Base-by-base conservation (phyloP, 1,140 invertebrate genomes). In the Drosophila albomicans region DNA sequence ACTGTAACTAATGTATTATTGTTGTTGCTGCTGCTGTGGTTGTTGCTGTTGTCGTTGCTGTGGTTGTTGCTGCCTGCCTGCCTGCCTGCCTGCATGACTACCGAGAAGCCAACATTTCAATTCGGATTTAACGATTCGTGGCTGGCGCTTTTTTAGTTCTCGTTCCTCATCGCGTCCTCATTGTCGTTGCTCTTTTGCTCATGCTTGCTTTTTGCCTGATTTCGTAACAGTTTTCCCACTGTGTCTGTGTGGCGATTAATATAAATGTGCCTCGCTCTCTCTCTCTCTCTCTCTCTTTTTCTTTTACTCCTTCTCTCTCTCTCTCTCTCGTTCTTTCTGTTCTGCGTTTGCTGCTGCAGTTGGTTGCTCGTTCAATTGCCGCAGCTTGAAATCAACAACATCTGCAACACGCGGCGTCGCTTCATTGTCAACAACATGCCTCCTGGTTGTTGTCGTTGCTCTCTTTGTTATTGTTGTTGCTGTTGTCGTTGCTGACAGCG, bases 91-190 rank as follows among this genome's bases (percentile, higher is more conserved):
- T 16, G 16, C 16, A 1, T 16, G 20, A 25, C 20, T 25, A 4
- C 72, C 84, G 84, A 87, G 73, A 43, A 54, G 57, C 58, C 77
- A 88, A 87, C 85, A 81, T 88, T 87, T 87, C 85, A 87, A 87
- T 87, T 88, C 77, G 85, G 77, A 71, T 79, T 75, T 75, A 45
- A 67, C 72, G 66, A 75, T 43, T 65, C 59, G 73, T 70, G 54
- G 61, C 28, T 32, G 38, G 30, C 38, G 56, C 35, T 68, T 52
- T 45, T 61, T 41, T 54, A 52, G 45, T 43, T 25, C 56, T 77
- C 58, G 38, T 52, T 45, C 63, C 35, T 58, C 56, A 38, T 54
- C 64, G 16, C 30, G 7, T 49, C 48, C 61, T 51, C 30, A 63
- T 20, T 32, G 61, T 41, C 13, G 62, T 61, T 67, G 71, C 64